A percentile compares a stretch with the other conserved stretches of the same genome.
phyloP scores from a whole-genome alignment of 2,113 vertebrate genomes.

The Phocoena sinus region DNA sequence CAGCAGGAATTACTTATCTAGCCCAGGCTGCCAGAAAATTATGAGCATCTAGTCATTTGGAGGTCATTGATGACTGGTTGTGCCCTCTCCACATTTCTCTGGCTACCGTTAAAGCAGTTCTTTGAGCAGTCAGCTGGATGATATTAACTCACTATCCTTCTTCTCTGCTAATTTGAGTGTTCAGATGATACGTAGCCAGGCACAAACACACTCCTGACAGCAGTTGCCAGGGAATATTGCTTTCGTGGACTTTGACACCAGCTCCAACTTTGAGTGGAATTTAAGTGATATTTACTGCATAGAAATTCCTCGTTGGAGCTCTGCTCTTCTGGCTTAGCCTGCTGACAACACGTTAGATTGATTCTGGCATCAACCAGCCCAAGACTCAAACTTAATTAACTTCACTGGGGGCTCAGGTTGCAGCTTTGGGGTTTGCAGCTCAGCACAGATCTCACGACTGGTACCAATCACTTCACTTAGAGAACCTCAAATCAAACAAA shows the following conservation, averaged over 20 bases:
- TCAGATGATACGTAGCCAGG: conserved; percentile 19
- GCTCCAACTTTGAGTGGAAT: conserved; percentile 63
- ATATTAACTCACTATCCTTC: conserved; percentile 13
- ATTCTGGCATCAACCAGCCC: background rate
- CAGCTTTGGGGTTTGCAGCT: background rate
- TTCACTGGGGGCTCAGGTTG: background rate
- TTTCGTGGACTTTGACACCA: conserved; percentile 66
- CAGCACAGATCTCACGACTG: background rate
- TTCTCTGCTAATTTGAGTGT: conserved; percentile 45
- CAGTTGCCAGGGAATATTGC: conserved; percentile 47
- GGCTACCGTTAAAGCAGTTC: background rate
- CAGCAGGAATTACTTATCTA: conserved; percentile 29
- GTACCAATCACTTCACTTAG: background rate
- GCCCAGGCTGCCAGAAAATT: conserved; percentile 31
- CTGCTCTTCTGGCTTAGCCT: background rate
- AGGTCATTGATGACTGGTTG: background rate
- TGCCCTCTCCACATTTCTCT: conserved; percentile 43
- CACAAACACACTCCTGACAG: background rate
- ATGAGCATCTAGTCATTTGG: background rate
- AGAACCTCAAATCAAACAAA: background rate
- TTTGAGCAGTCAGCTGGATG: conserved; percentile 12
- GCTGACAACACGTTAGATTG: conserved; percentile 23
- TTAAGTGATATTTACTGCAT: conserved; percentile 68
- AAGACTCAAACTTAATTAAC: conserved; percentile 23
- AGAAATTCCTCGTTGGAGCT: background rate